Base-by-base conservation (phyloP, 2,113 vertebrate species). In the Mungos mungo region DNA sequence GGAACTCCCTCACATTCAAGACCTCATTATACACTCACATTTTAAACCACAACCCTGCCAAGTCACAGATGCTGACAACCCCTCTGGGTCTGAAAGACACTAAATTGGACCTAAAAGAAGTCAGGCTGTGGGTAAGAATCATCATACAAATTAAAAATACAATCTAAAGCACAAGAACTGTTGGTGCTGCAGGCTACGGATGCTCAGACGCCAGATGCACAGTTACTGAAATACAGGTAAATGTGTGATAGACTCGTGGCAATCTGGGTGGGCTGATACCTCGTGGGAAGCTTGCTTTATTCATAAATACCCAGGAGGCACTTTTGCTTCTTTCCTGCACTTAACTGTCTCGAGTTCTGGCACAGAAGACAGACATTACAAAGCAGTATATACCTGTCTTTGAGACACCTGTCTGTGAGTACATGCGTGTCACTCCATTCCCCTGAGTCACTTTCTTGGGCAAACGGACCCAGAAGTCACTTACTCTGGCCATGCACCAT, bases 101-200 rank as follows among this genome's bases (percentile, higher is more conserved):
- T 69, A 96, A 98, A 88, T 60, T 95, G 82, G 80, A 87, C 90
- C 96, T 95, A 93, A 96, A 97, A 97, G 96, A 96, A 97, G 97
- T 90, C 83, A 95, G 92, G 23, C 25, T 93, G 12, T 95, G 77
- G 94, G 69, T 97, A 97, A 97, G 90, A 97, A 97, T 85, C 96
- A 96, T 87, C 88, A 96, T 74, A 92, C 81, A 98, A 95, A 97
- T 97, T 96, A 95, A 97, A 97, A 97, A 97, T 85, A 86, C 60
- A 83, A 69, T 76, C 85, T 83, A 69, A 84, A 94, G 79, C 66
- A 27, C 35, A 63, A 80, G 91, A 50, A 87, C 65, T 41, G 57
- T 80, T 72, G 29, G 47, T 95, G 96, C 97, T 95, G 50, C 63
- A 21, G 97, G 97, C 96, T 95, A 91, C 6, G 19, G 96, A 93